Evolutionary conservation across 2,888 invertebrate species (phyloP).

Genomic region (Zygaena filipendulae): DNA sequence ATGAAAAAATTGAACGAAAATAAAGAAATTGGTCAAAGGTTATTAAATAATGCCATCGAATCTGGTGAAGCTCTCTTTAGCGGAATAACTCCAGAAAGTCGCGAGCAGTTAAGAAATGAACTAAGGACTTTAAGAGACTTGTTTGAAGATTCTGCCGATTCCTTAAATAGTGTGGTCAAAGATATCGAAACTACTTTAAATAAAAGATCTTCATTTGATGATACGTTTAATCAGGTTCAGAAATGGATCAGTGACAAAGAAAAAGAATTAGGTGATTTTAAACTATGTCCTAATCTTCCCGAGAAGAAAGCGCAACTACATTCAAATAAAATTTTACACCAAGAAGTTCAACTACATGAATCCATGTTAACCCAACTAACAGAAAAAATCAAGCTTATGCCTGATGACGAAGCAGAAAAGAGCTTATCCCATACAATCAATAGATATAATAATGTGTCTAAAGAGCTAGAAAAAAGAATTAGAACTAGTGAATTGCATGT

Average conservation of each 20-base stretch:
- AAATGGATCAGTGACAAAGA: constrained; percentile 87
- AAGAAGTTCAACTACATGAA: constrained; percentile 88
- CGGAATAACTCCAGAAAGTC: constrained; percentile 86
- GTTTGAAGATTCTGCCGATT: constrained; percentile 86
- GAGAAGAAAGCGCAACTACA: constrained; percentile 92
- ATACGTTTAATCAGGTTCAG: constrained; percentile 88
- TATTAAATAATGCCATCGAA: constrained; percentile 84
- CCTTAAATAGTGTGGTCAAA: constrained; percentile 85
- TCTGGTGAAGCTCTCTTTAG: constrained; percentile 90
- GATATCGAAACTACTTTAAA: constrained; percentile 89
- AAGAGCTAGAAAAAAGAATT: constrained; percentile 75
- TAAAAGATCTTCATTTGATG: constrained; percentile 93
- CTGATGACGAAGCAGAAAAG: constrained; percentile 82
- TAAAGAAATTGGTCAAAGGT: constrained; percentile 81
- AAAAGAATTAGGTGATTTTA: constrained; percentile 76
- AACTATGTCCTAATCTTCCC: constrained; percentile 81
- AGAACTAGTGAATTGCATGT: constrained; percentile 77
- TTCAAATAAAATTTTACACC: constrained; percentile 80
- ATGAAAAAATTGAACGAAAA: constrained; percentile 78
- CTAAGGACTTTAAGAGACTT: constrained; percentile 81
- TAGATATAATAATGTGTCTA: constrained; percentile 75
- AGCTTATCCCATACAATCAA: constrained; percentile 79
- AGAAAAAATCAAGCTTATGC: constrained; percentile 81
- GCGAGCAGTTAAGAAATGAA: constrained; percentile 86
- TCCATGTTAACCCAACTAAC: constrained; percentile 85